A percentile compares a stretch with the other conserved stretches of the same genome.
Evolutionary conservation across 2,888 invertebrate species (phyloP).

Genomic region (Mythimna ferrago): DNA sequence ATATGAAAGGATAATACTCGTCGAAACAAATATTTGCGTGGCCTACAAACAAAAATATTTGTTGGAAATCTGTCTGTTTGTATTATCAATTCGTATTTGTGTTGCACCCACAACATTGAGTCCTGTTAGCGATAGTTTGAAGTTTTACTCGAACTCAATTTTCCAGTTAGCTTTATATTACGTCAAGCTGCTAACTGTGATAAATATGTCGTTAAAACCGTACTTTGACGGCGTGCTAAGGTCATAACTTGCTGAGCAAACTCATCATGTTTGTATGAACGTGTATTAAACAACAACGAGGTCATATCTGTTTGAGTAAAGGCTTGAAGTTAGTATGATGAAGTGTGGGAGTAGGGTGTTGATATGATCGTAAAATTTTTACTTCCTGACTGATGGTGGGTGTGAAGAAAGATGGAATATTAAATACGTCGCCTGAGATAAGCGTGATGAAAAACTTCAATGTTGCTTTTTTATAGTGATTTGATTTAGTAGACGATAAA

Average conservation of each 20-base stretch:
- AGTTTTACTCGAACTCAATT: slow-evolving; percentile 14
- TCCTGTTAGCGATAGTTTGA: slow-evolving; percentile 12
- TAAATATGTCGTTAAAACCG: slow-evolving; percentile 56
- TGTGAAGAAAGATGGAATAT: slow-evolving; percentile 15
- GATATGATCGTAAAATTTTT: slow-evolving; percentile 45
- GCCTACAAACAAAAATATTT: slow-evolving; percentile 22
- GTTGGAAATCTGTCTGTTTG: slow-evolving; percentile 7
- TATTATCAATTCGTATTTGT: slow-evolving; percentile 24
- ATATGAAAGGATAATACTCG: slow-evolving; percentile 3
- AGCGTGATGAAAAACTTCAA: background rate
- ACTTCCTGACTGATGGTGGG: slow-evolving; percentile 14
- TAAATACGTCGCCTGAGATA: slow-evolving; percentile 11
- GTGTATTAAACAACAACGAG: slow-evolving; percentile 39
- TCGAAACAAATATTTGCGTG: slow-evolving; percentile 27
- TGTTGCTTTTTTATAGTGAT: slow-evolving; percentile 2
- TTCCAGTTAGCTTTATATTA: slow-evolving; percentile 9
- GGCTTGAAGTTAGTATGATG: slow-evolving; percentile 48
- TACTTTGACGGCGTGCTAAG: slow-evolving; percentile 37
- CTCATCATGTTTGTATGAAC: slow-evolving; percentile 53
- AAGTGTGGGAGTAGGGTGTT: slow-evolving; percentile 11
- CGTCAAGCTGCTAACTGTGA: slow-evolving; percentile 20
- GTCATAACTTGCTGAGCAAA: slow-evolving; percentile 41
- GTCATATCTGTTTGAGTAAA: slow-evolving; percentile 44
- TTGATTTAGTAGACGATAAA: background rate
- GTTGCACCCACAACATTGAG: background rate